Percentiles rank a stretch among this genome's conserved stretches.
phyloP scores from a whole-genome alignment of 2,888 invertebrate genomes.

The Theristus sp. region DNA sequence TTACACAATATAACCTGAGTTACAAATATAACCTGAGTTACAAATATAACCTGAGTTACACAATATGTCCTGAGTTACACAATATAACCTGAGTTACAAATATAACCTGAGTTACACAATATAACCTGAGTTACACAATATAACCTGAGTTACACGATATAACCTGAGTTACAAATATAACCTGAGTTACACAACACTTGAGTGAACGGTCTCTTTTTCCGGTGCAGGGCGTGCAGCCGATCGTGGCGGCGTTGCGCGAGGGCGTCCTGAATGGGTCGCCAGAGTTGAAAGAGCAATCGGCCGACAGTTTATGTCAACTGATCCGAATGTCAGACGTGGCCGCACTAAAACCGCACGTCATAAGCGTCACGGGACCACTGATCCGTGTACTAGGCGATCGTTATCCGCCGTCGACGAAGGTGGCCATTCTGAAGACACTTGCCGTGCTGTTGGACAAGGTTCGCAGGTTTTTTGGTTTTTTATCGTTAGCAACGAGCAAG shows the following conservation, averaged over 20 bases:
- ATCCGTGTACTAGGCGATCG: constrained; percentile 79
- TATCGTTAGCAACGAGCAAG: too few relatives aligned
- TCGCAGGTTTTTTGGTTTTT: constrained; percentile 3
- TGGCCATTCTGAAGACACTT: constrained; percentile 80
- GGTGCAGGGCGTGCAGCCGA: constrained; percentile 66
- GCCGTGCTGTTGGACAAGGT: constrained; percentile 77
- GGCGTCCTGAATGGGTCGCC: constrained; percentile 83
- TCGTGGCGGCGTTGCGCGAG: constrained; percentile 83
- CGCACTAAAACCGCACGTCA: constrained; percentile 50
- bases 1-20: too few relatives aligned
- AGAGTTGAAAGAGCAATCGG: constrained; percentile 85
- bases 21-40: too few relatives aligned
- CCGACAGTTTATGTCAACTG: constrained; percentile 65
- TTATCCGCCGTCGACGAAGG: constrained; percentile 79
- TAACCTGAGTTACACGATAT: too few relatives aligned
- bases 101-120: too few relatives aligned
- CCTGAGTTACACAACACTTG: too few relatives aligned
- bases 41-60: too few relatives aligned
- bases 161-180: too few relatives aligned
- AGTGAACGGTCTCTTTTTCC: too few relatives aligned
- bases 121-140: too few relatives aligned
- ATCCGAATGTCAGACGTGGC: constrained; percentile 40
- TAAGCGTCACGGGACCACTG: constrained; percentile 88
- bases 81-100: too few relatives aligned
- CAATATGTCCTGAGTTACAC: too few relatives aligned